Conservation (phyloP, 2,888 invertebrate genomes). For the Koerneria pararmatus region DNA sequence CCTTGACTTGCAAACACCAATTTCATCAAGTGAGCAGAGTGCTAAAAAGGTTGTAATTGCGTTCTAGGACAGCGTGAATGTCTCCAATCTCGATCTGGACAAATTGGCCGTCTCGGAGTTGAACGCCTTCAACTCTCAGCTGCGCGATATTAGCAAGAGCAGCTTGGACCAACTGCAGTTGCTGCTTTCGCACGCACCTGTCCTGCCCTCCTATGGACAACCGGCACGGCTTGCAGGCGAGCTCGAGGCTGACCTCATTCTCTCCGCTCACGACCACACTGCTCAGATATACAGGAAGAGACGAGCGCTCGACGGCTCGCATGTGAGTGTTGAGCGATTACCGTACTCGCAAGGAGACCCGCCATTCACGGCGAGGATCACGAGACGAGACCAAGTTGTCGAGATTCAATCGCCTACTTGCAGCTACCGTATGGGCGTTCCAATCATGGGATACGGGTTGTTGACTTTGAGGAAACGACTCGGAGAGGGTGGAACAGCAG, state of each 20-base stretch:
- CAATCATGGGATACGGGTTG: conserved; percentile 77
- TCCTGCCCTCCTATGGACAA: conserved; percentile 6
- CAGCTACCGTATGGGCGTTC: conserved; percentile 77
- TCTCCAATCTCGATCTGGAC: not conserved
- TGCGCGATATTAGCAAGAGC: conserved; percentile 5
- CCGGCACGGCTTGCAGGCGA: conserved; percentile 5
- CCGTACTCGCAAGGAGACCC: not conserved
- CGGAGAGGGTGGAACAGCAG: not conserved
- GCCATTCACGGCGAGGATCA: conserved; percentile 22
- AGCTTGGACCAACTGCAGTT: not conserved
- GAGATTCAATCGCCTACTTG: conserved; percentile 41
- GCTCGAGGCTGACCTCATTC: conserved; percentile 55
- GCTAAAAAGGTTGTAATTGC: no score
- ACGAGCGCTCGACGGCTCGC: not conserved
- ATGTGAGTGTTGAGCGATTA: not conserved
- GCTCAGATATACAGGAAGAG: conserved; percentile 27
- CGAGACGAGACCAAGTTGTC: conserved; percentile 26
- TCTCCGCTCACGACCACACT: conserved; percentile 64
- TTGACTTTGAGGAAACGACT: conserved; percentile 25
- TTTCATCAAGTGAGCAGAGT: no score
- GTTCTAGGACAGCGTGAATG: no score
- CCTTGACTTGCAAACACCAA: no score
- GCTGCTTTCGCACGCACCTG: conserved; percentile 17
- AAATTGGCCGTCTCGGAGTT: no score
- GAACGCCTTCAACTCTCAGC: conserved; percentile 19